Percentiles rank a stretch among this genome's conserved stretches.
phyloP scores from a whole-genome alignment of 2,113 vertebrate species.

The Mionectes macconnelli region DNA sequence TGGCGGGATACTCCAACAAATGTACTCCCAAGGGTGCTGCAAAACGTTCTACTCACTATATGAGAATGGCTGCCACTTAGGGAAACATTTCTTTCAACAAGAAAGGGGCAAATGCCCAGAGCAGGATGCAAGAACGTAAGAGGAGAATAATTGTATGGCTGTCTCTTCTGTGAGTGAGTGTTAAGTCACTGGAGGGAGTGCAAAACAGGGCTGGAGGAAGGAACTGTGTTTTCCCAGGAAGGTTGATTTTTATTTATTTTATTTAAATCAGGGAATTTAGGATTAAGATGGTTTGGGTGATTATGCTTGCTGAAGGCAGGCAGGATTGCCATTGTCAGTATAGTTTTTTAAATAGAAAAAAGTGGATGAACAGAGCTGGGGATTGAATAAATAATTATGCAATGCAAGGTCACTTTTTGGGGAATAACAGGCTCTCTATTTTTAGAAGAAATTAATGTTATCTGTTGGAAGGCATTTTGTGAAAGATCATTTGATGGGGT shows the following conservation, averaged over 20 bases:
- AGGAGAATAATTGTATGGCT: not conserved
- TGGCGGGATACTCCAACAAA: not conserved
- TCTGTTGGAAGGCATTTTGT: not conserved
- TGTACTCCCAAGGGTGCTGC: not conserved
- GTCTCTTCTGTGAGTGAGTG: not conserved
- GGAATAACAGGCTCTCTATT: not conserved
- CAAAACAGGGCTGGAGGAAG: not conserved
- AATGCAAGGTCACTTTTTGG: not conserved
- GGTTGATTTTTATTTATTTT: not conserved
- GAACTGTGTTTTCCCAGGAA: not conserved
- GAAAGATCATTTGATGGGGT: not conserved
- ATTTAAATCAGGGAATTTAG: not conserved
- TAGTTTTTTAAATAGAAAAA: not conserved
- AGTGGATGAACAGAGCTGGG: not conserved
- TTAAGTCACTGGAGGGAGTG: not conserved
- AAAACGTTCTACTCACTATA: not conserved
- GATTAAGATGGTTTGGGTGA: not conserved
- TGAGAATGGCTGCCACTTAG: not conserved
- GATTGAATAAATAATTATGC: not conserved
- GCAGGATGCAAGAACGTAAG: not conserved
- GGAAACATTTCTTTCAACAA: not conserved
- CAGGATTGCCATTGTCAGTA: not conserved
- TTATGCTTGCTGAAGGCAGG: not conserved
- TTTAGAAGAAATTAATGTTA: not conserved
- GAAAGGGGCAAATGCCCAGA: not conserved